Evolutionary conservation across 2,797 vertebrate species (phyloP).

Genomic region (Pogoniulus pusillus): DNA sequence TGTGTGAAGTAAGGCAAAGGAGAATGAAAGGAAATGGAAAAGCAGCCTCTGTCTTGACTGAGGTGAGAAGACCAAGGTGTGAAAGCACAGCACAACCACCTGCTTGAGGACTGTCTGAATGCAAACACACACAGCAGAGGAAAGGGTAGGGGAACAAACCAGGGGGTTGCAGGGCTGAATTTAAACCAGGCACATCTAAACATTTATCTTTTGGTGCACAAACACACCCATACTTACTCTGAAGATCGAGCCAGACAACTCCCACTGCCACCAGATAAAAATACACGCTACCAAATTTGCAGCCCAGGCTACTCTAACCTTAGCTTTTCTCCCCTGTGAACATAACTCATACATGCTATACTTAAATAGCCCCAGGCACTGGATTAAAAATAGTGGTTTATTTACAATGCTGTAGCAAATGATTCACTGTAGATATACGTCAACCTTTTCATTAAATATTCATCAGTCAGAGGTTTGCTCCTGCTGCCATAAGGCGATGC

Average conservation of each 20-base stretch:
- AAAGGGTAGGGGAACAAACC: background rate
- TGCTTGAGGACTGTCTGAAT: background rate
- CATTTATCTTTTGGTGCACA: background rate
- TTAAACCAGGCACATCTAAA: background rate
- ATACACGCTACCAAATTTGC: background rate
- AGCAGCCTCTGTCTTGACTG: background rate
- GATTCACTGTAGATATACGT: background rate
- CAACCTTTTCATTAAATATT: conserved; percentile 31
- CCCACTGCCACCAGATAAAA: background rate
- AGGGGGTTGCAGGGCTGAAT: background rate
- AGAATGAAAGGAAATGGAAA: background rate
- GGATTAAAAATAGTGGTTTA: conserved; percentile 46
- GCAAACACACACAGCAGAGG: background rate
- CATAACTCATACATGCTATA: background rate
- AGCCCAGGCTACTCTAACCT: background rate
- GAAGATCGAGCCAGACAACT: background rate
- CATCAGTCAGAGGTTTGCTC: background rate
- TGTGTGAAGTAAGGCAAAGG: background rate
- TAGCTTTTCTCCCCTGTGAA: background rate
- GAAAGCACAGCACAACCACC: background rate
- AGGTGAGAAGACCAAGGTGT: background rate
- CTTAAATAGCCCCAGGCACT: background rate
- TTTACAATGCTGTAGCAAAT: conserved; percentile 46
- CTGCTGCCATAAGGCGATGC: background rate
- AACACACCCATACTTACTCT: background rate